Evolutionary conservation across 92 coral and sea anemone species (phyloP).

Genomic region (Paragorgia papillata): DNA sequence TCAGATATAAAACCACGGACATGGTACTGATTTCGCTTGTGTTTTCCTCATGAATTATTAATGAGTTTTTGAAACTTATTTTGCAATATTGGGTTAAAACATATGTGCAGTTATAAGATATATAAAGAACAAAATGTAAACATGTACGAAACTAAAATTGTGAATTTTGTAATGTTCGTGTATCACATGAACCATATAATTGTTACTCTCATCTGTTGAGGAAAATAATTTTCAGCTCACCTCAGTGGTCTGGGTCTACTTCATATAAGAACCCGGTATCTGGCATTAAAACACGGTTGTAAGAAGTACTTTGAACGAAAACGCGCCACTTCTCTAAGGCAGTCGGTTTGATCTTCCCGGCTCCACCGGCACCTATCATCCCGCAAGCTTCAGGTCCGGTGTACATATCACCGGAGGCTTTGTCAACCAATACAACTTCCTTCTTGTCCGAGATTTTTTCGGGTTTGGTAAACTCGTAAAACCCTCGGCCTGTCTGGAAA

Average conservation of each 20-base stretch:
- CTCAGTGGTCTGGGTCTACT: slow-evolving; percentile 81
- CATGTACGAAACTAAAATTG: too few relatives aligned
- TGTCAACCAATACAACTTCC: slow-evolving; percentile 87
- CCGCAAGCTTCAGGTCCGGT: slow-evolving; percentile 89
- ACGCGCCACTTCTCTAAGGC: slow-evolving; percentile 94
- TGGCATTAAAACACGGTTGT: slow-evolving; percentile 91
- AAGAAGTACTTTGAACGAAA: slow-evolving; percentile 97
- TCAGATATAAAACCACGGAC: too few relatives aligned
- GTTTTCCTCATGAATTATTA: too few relatives aligned
- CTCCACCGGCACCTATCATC: slow-evolving; percentile 94
- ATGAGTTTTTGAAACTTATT: too few relatives aligned
- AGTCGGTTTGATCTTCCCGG: slow-evolving; percentile 72
- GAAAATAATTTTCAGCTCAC: too few relatives aligned
- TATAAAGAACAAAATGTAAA: too few relatives aligned
- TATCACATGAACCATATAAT: neutral
- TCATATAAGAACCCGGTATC: slow-evolving; percentile 89
- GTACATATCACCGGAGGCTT: slow-evolving; percentile 89
- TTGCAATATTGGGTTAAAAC: too few relatives aligned
- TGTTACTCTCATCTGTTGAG: too few relatives aligned
- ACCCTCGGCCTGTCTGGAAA: slow-evolving; percentile 90
- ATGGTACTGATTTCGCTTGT: too few relatives aligned
- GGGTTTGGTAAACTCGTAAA: slow-evolving; percentile 94
- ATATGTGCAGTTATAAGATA: too few relatives aligned
- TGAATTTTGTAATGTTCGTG: too few relatives aligned
- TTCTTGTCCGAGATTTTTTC: slow-evolving; percentile 96